Conservation (phyloP, 2,797 vertebrate species). For the Paguma larvata region DNA sequence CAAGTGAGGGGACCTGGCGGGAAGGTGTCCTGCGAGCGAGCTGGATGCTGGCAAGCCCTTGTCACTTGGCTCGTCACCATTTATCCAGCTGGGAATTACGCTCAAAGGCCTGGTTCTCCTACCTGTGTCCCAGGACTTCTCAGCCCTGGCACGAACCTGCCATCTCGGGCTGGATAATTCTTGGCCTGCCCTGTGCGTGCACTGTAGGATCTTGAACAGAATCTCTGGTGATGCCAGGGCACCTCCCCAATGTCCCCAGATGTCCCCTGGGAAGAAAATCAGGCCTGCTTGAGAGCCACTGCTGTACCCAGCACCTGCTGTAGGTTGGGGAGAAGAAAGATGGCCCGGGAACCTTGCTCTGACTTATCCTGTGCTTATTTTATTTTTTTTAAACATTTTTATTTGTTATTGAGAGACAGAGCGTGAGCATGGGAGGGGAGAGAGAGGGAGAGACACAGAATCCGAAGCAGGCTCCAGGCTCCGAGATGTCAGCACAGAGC, state of each 20-base stretch:
- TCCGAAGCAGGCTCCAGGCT: too few species aligned
- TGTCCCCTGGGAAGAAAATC: not conserved
- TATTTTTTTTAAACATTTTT: too few species aligned
- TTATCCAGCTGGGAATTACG: not conserved
- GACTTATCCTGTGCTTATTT: not conserved
- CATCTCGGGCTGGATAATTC: fast-evolving
- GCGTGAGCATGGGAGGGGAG: too few species aligned
- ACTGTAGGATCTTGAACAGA: fast-evolving
- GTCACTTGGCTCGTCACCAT: fast-evolving
- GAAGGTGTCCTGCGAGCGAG: fast-evolving
- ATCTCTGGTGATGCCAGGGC: too few species aligned
- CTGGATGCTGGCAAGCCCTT: fast-evolving
- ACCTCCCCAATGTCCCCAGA: not conserved
- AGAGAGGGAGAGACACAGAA: too few species aligned
- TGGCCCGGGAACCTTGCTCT: not conserved
- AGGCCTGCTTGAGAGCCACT: fast-evolving
- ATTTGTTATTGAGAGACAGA: too few species aligned
- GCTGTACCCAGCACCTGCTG: fast-evolving
- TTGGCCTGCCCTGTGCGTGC: not conserved
- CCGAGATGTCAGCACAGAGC: too few species aligned
- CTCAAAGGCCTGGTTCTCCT: not conserved
- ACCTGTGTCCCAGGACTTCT: not conserved
- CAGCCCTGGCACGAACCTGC: fast-evolving
- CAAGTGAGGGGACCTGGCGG: not conserved
- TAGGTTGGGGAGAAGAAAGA: fast-evolving